Percentiles rank a stretch among this genome's conserved stretches.
Conservation (phyloP, 1,140 invertebrate genomes). For the Micrasema minimum region DNA sequence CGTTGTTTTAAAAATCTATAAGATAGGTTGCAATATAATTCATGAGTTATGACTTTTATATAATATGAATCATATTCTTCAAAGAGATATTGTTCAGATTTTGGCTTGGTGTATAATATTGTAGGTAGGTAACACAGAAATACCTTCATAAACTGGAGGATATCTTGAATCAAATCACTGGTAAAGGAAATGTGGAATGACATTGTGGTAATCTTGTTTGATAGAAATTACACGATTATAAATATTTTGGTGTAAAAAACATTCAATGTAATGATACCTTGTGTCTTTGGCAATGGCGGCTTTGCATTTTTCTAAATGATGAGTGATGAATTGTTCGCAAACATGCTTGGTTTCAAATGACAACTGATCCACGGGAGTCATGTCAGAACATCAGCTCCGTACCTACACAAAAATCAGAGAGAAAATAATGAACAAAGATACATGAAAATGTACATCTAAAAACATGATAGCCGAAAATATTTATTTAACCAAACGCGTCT, state of each 20-base stretch:
- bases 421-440: not conserved
- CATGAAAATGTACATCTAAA: not conserved
- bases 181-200: too few relatives aligned
- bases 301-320: slow-evolving; percentile 85
- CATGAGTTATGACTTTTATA: too few relatives aligned
- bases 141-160: too few relatives aligned
- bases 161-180: too few relatives aligned
- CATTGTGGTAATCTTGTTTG: too few relatives aligned
- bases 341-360: slow-evolving; percentile 81
- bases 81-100: too few relatives aligned
- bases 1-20: too few relatives aligned
- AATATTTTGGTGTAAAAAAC: not conserved
- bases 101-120: too few relatives aligned
- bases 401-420: slow-evolving; percentile 59
- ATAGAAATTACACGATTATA: too few relatives aligned
- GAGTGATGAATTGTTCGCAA: slow-evolving; percentile 88
- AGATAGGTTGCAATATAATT: too few relatives aligned
- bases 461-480: not conserved
- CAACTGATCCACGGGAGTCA: slow-evolving; percentile 80
- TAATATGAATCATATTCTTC: too few relatives aligned
- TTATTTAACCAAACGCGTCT: slow-evolving; percentile 68
- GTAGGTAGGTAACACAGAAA: too few relatives aligned
- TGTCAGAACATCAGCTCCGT: slow-evolving; percentile 75
- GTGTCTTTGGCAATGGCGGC: slow-evolving; percentile 81
- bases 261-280: slow-evolving; percentile 55